A percentile compares a stretch with the other conserved stretches of the same genome.
phyloP scores from a whole-genome alignment of 2,113 vertebrate species.

The Myotis brandtii region DNA sequence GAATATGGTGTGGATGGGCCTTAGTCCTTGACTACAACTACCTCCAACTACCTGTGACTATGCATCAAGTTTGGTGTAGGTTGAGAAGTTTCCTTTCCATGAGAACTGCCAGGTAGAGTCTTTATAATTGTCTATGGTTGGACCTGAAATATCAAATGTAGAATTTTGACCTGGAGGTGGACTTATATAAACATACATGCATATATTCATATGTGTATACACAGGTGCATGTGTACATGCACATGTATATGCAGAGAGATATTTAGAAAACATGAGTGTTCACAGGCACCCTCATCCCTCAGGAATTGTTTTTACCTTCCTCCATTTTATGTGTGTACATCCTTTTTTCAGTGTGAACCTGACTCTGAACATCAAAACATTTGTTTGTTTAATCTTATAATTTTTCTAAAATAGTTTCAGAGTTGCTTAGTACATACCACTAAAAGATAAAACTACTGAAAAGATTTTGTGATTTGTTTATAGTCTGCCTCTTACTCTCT shows the following conservation, averaged over 20 bases:
- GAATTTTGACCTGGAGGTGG: neutral
- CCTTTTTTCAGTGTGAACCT: neutral
- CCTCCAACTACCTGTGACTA: neutral
- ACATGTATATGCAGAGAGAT: neutral
- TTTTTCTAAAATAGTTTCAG: neutral
- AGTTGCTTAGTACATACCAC: neutral
- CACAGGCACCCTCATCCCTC: neutral
- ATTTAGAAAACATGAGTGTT: neutral
- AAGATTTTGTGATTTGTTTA: neutral
- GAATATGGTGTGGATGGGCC: neutral
- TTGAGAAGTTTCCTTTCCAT: neutral
- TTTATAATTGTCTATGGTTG: neutral
- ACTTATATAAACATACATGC: neutral
- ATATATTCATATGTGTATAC: neutral
- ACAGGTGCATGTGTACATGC: neutral
- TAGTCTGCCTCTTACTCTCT: neutral
- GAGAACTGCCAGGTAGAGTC: neutral
- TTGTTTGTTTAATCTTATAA: neutral
- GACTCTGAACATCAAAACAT: neutral
- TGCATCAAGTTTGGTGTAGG: neutral
- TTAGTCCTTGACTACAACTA: neutral
- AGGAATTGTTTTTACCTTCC: neutral
- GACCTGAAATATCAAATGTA: neutral
- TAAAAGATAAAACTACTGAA: neutral
- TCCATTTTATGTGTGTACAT: neutral